A percentile compares a stretch with the other conserved stretches of the same genome.
These are phyloP conservation scores for Acanthosepion lycidas DNA, from an alignment of 2,888 invertebrate genomes.

Conservation along the genomic window DNA sequence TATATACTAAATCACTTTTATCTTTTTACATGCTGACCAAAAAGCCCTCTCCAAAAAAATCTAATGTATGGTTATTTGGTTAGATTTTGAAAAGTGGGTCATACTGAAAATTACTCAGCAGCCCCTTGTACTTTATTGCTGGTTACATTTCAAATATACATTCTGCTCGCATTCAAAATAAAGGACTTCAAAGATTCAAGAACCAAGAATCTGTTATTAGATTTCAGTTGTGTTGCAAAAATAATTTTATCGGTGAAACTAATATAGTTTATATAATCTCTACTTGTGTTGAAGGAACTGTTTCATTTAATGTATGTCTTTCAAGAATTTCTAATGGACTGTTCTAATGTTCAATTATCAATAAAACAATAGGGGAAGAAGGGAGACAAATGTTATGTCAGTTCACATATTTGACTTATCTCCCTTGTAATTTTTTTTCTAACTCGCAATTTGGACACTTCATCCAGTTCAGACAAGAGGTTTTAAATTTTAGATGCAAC, in stretches of 20 bases:
- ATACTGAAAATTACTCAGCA: too few relatives aligned
- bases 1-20: background rate
- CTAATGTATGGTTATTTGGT: too few relatives aligned
- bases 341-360: background rate
- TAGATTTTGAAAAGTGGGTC: too few relatives aligned
- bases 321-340: background rate
- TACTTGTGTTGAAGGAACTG: background rate
- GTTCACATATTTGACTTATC: conserved; percentile 35
- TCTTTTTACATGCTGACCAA: too few relatives aligned
- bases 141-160: too few relatives aligned
- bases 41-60: too few relatives aligned
- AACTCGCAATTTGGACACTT: background rate
- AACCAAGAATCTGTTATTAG: background rate
- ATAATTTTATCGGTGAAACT: background rate
- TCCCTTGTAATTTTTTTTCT: background rate
- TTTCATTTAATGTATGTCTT: background rate
- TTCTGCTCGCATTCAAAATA: too few relatives aligned
- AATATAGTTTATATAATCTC: too few relatives aligned
- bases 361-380: conserved; percentile 23
- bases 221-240: background rate
- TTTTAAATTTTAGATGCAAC: too few relatives aligned
- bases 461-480: background rate
- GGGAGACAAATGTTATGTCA: conserved; percentile 25
- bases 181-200: background rate
- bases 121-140: too few relatives aligned